These are phyloP conservation scores for Ceraclea dissimilis DNA, from an alignment of 2,888 invertebrate genomes.

Conservation along the genomic window DNA sequence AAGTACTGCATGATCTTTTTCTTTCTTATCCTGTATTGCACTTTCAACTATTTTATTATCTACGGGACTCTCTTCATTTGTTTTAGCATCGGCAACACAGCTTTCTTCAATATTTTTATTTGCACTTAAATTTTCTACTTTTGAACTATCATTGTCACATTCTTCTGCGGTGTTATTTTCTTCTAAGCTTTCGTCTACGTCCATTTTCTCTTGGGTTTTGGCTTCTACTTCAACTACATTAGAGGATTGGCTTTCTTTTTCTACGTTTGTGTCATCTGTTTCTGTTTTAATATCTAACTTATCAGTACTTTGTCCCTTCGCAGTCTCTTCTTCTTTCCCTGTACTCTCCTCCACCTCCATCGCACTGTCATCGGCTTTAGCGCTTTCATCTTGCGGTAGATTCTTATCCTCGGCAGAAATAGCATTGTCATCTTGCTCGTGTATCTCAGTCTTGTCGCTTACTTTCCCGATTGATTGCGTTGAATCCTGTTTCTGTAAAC, in stretches of 20 bases:
- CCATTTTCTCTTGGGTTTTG: background rate
- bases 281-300: constrained; percentile 5
- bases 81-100: too few relatives aligned
- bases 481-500: too few relatives aligned
- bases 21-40: background rate
- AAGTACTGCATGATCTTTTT: too few relatives aligned
- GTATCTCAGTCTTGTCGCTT: background rate
- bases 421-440: background rate
- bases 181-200: constrained; percentile 29
- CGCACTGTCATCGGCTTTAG: background rate
- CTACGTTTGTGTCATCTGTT: constrained; percentile 4
- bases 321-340: background rate
- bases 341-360: background rate
- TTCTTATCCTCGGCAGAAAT: background rate
- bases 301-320: background rate
- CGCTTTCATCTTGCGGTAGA: background rate
- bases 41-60: too few relatives aligned
- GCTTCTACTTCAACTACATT: constrained; percentile 24
- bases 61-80: too few relatives aligned
- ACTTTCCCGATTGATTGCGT: background rate
- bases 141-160: too few relatives aligned
- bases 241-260: constrained; percentile 7
- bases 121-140: too few relatives aligned
- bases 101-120: too few relatives aligned
- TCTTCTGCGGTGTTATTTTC: constrained; percentile 17